Base-by-base conservation (phyloP, 2,113 vertebrate genomes). In the Bombycilla garrulus region DNA sequence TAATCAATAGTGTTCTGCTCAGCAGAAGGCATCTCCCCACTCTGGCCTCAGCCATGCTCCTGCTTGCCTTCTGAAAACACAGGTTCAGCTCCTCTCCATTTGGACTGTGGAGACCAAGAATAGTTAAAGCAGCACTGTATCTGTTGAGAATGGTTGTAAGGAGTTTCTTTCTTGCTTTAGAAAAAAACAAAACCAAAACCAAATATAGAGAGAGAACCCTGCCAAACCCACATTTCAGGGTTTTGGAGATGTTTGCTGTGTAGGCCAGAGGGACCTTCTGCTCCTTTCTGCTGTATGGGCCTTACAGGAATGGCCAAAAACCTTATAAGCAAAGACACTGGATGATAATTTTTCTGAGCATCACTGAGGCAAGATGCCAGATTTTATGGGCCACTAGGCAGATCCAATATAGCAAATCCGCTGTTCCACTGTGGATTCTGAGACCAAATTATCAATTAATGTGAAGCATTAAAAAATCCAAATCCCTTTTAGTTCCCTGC, bases 381-480 rank as follows among this genome's bases (percentile, higher is more conserved):
- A 90, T 94, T 95, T 96, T 93, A 96, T 95, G 91, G 88, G 92
- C 95, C 81, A 57, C 88, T 84, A 90, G 82, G 84, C 80, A 93
- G 95, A 94, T 94, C 93, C 95, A 95, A 89, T 92, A 94, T 62
- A 95, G 88, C 54, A 95, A 96, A 95, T 96, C 95, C 74, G 91
- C 88, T 90, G 85, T 95, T 96, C 91, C 86, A 85, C 94, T 94
- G 87, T 86, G 95, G 91, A 90, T 95, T 95, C 91, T 51, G 95
- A 95, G 94, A 96, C 93, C 87, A 88, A 95, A 96, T 95, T 88
- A 96, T 96, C 96, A 95, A 96, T 96, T 95, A 97, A 95, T 97
- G 92, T 89, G 93, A 94, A 82, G 80, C 89, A 95, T 95, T 93
- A 93, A 95, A 95, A 97, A 97, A 90, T 81, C 77, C 85, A 94